Percentiles rank a stretch among this genome's conserved stretches.
phyloP scores from a whole-genome alignment of 2,113 vertebrate genomes.

The Percopsis transmontana region DNA sequence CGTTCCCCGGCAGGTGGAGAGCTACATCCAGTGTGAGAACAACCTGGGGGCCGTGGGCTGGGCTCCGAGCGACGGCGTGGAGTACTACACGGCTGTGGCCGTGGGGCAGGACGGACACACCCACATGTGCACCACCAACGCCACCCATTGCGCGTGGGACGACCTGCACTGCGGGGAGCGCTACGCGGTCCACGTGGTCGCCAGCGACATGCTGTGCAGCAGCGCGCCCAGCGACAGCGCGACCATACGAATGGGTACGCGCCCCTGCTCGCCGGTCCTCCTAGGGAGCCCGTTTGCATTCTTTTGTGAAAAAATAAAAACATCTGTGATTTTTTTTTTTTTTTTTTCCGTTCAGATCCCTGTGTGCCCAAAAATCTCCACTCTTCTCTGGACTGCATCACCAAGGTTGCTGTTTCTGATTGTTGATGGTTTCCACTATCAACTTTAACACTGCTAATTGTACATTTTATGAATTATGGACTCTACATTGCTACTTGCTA shows the following conservation, averaged over 20 bases:
- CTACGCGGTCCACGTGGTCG: conserved; percentile 63
- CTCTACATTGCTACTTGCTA: not conserved
- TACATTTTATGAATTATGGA: no score
- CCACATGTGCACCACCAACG: conserved; percentile 58
- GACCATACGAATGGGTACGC: conserved; percentile 71
- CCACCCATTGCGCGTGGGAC: conserved; percentile 64
- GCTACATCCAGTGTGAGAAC: conserved; percentile 65
- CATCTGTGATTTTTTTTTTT: conserved; percentile 5
- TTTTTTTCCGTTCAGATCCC: conserved; percentile 59
- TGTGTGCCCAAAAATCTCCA: conserved; percentile 71
- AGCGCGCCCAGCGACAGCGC: conserved; percentile 72
- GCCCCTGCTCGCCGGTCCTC: not conserved
- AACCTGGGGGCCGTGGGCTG: conserved; percentile 68
- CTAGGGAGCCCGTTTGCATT: not conserved
- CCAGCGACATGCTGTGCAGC: conserved; percentile 61
- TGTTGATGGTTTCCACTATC: not conserved
- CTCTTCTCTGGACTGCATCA: conserved; percentile 65
- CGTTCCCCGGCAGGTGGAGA: conserved; percentile 53
- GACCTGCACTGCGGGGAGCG: conserved; percentile 74
- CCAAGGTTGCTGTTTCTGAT: conserved; percentile 45
- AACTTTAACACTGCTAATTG: no score
- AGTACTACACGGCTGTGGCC: conserved; percentile 71
- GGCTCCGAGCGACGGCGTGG: conserved; percentile 63
- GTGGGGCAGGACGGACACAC: conserved; percentile 50
- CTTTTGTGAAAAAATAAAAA: not conserved